phyloP scores from a whole-genome alignment of 2,888 invertebrate genomes.

The Drosophila stalkeri region DNA sequence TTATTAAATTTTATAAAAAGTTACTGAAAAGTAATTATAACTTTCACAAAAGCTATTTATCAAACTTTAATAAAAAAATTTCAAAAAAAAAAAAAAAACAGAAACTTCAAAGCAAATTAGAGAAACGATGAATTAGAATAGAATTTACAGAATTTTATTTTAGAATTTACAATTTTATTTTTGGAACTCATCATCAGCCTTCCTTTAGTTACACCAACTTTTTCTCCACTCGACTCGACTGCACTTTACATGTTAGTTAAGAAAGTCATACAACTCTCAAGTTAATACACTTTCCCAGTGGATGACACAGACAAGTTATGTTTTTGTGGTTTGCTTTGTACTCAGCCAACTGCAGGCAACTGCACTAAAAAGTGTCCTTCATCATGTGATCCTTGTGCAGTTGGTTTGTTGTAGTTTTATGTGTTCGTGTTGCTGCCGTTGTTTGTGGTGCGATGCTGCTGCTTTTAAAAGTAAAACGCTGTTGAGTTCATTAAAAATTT shows the following conservation, averaged over 20 bases:
- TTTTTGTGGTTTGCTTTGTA: slow-evolving; percentile 9
- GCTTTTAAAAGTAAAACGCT: slow-evolving; percentile 68
- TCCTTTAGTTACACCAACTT: too few species aligned
- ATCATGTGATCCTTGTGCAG: slow-evolving; percentile 26
- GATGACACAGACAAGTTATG: slow-evolving; percentile 18
- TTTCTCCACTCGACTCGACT: neutral
- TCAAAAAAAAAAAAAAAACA: too few species aligned
- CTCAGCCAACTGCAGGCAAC: slow-evolving; percentile 45
- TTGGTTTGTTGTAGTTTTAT: slow-evolving; percentile 2
- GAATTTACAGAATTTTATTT: too few species aligned
- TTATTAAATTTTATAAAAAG: too few species aligned
- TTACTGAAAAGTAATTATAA: too few species aligned
- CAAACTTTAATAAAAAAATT: too few species aligned
- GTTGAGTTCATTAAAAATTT: slow-evolving; percentile 78
- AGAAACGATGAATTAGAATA: too few species aligned
- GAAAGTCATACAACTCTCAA: neutral
- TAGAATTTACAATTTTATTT: too few species aligned
- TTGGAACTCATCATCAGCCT: too few species aligned
- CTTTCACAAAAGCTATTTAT: too few species aligned
- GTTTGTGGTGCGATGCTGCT: neutral
- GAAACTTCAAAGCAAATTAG: too few species aligned
- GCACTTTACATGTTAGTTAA: neutral
- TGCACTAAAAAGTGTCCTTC: slow-evolving; percentile 61
- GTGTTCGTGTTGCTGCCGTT: slow-evolving; percentile 1
- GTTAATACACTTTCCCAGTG: slow-evolving; percentile 6